Conservation (phyloP, 2,113 vertebrate genomes). For the Podiceps cristatus region DNA sequence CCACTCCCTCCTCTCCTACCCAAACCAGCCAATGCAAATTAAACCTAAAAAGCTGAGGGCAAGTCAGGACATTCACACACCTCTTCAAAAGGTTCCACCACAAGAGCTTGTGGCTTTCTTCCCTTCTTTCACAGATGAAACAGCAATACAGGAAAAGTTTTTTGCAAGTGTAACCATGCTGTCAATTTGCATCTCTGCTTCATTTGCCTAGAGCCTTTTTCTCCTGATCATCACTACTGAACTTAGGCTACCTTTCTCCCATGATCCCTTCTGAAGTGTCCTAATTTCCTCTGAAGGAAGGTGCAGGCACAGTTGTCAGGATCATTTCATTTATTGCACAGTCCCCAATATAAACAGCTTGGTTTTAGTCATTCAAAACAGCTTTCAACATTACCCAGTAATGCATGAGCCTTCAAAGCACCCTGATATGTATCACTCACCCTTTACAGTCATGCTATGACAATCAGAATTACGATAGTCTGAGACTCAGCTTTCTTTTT, state of each 20-base stretch:
- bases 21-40: not conserved
- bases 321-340: not conserved
- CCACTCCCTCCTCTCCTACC: not conserved
- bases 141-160: fast-evolving
- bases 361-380: not conserved
- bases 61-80: not conserved
- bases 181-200: not conserved
- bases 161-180: not conserved
- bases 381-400: not conserved
- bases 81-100: not conserved
- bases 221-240: not conserved
- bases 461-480: not conserved
- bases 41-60: not conserved
- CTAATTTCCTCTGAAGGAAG: not conserved
- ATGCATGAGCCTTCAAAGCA: not conserved
- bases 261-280: not conserved
- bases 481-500: not conserved
- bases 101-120: not conserved
- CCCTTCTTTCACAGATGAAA: not conserved
- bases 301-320: not conserved
- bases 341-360: not conserved
- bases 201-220: not conserved
- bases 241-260: not conserved
- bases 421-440: fast-evolving
- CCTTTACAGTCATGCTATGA: not conserved